These are phyloP conservation scores for Pangasianodon gigas DNA, from an alignment of 2,113 vertebrate species.

Conservation along the genomic window DNA sequence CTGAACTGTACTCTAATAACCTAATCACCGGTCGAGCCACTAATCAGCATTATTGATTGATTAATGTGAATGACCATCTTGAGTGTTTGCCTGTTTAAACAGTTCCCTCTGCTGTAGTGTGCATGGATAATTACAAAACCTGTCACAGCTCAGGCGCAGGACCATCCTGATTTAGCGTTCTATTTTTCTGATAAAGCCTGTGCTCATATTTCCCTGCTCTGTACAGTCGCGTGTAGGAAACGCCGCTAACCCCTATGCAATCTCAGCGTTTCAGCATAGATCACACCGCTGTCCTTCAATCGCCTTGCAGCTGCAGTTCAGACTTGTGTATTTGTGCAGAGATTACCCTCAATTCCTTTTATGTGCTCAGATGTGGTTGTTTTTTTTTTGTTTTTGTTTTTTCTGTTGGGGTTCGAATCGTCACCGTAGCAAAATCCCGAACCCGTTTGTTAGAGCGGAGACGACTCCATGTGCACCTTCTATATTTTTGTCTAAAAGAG, in stretches of 20 bases:
- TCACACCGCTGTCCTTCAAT: conserved; percentile 52
- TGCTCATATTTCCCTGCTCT: background rate
- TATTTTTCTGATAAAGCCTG: background rate
- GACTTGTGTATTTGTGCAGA: conserved; percentile 61
- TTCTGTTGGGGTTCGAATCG: conserved; percentile 65
- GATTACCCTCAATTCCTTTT: conserved; percentile 54
- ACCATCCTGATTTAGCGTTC: background rate
- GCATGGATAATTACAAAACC: background rate
- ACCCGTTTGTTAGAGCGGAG: conserved; percentile 62
- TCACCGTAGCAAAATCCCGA: conserved; percentile 61
- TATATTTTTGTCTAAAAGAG: conserved; percentile 77
- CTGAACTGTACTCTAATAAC: background rate
- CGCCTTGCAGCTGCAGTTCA: conserved; percentile 54
- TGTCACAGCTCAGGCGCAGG: background rate
- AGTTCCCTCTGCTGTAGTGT: background rate
- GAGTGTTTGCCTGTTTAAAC: background rate
- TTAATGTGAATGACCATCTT: background rate
- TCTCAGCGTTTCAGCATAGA: conserved; percentile 61
- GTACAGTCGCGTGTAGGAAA: conserved; percentile 23
- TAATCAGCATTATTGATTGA: background rate
- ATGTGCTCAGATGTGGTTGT: conserved; percentile 20
- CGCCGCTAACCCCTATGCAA: conserved; percentile 73
- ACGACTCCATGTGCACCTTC: conserved; percentile 67
- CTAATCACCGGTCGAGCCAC: background rate
- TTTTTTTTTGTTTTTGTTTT: background rate